phyloP scores from a whole-genome alignment of 2,113 vertebrate species.

The Rhodinocichla rosea region DNA sequence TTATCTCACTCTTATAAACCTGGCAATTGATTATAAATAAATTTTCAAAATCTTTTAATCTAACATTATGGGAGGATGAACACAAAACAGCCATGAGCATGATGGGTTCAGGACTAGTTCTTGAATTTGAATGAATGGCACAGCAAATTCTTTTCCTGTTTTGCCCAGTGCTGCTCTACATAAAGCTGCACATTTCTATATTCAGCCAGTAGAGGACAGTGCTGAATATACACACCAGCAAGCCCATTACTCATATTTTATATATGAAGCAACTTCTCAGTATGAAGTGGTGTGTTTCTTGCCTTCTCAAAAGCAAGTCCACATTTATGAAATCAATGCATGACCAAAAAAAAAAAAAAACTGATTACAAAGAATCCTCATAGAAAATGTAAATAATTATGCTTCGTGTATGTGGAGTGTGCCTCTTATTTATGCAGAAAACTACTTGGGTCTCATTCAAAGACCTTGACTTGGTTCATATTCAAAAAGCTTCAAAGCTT shows the following conservation, averaged over 20 bases:
- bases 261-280: background rate
- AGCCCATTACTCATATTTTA: background rate
- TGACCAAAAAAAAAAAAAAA: background rate
- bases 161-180: background rate
- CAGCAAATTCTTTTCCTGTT: background rate
- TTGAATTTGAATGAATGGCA: background rate
- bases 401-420: background rate
- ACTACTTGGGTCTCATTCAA: background rate
- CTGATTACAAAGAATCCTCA: background rate
- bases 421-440: background rate
- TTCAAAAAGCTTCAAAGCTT: constrained; percentile 21
- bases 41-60: background rate
- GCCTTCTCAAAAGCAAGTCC: background rate
- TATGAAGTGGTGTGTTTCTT: background rate
- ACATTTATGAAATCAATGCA: background rate
- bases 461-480: background rate
- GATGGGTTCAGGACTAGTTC: background rate
- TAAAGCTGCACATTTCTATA: background rate
- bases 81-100: fast-evolving
- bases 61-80: background rate
- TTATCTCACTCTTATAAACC: background rate
- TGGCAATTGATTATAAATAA: background rate
- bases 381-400: background rate
- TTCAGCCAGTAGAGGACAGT: constrained; percentile 36
- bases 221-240: background rate